A percentile compares a stretch with the other conserved stretches of the same genome.
Evolutionary conservation across 2,888 invertebrate genomes (phyloP).

Genomic region (Melanostoma scalare): DNA sequence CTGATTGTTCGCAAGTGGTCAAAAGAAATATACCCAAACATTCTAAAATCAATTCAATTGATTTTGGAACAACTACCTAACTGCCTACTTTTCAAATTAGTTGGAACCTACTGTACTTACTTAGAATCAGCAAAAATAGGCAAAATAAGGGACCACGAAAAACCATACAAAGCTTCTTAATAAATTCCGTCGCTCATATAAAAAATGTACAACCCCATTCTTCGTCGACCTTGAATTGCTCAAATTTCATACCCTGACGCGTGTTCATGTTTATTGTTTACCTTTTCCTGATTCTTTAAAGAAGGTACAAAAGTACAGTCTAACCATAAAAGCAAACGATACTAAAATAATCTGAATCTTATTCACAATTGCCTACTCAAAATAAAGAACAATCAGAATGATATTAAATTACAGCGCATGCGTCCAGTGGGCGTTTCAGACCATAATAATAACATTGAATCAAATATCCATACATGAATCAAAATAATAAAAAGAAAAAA

Average conservation of each 20-base stretch:
- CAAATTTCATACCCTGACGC: conserved; percentile 44
- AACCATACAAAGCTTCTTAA: no score
- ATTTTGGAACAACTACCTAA: no score
- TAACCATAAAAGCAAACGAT: conserved; percentile 28
- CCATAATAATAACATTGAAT: conserved; percentile 68
- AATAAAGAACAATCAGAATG: conserved; percentile 36
- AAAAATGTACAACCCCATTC: no score
- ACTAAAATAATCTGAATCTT: conserved; percentile 34
- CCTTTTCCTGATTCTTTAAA: conserved; percentile 6
- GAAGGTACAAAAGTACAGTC: conserved; percentile 47
- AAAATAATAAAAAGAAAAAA: background rate
- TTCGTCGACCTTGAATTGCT: conserved; percentile 40
- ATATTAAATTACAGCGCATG: conserved; percentile 67
- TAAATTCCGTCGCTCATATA: no score
- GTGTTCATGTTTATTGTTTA: conserved; percentile 44
- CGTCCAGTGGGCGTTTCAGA: conserved; percentile 59
- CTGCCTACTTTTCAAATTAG: no score
- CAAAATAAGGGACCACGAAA: no score
- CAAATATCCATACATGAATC: conserved; percentile 51
- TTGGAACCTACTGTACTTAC: no score
- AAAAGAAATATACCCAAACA: no score
- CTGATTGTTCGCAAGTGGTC: no score
- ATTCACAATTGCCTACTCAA: conserved; percentile 9
- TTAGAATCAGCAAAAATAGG: no score
- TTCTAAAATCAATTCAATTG: no score